These are phyloP conservation scores for Neoniphon sammara DNA, from an alignment of 2,797 vertebrate genomes.

Conservation along the genomic window DNA sequence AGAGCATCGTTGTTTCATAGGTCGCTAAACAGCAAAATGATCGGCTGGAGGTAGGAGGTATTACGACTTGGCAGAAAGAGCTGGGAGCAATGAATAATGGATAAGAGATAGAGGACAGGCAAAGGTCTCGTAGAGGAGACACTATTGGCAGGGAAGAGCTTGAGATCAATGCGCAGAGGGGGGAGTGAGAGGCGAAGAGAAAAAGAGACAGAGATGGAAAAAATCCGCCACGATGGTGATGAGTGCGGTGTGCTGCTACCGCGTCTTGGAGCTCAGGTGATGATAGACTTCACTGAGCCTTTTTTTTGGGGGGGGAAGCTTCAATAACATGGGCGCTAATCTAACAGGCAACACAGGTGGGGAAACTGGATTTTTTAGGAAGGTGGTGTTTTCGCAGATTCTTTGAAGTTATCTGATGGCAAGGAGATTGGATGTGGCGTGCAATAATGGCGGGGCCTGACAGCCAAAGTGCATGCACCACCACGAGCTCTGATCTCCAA, in stretches of 20 bases:
- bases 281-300: conserved; percentile 49
- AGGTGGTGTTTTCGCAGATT: conserved; percentile 56
- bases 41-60: conserved; percentile 51
- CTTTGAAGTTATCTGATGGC: conserved; percentile 78
- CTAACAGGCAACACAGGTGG: conserved; percentile 52
- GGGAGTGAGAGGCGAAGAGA: conserved; percentile 14
- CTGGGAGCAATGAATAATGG: conserved; percentile 70
- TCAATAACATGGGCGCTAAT: conserved; percentile 60
- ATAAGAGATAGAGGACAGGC: conserved; percentile 55
- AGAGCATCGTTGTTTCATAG: conserved; percentile 39
- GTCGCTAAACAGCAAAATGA: conserved; percentile 43
- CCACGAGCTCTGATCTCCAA: conserved; percentile 74
- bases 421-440: conserved; percentile 65
- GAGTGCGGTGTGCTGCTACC: conserved; percentile 25
- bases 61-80: conserved; percentile 44
- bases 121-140: conserved; percentile 68
- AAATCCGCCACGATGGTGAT: conserved; percentile 8
- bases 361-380: conserved; percentile 57
- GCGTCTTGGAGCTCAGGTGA: conserved; percentile 49
- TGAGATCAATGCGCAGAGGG: conserved; percentile 66
- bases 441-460: conserved; percentile 58
- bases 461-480: conserved; percentile 54
- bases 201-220: conserved; percentile 37
- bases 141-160: conserved; percentile 54
- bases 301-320: conserved; percentile 49